Base-by-base conservation (phyloP, 2,113 vertebrate genomes). In the Grammomys surdaster region DNA sequence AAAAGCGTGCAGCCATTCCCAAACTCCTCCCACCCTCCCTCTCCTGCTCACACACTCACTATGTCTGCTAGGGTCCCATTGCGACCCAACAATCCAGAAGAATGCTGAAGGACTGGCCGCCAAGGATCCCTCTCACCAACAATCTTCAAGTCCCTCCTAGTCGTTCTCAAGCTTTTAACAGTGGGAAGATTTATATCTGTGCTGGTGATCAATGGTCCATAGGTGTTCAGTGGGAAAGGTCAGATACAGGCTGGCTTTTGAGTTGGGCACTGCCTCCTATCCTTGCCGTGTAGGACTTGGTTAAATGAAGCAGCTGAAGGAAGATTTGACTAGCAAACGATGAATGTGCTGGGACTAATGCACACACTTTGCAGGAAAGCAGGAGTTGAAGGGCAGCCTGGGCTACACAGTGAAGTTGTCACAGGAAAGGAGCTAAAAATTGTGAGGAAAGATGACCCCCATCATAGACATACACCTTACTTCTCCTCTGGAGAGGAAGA, bases 181-280 rank as follows among this genome's bases (percentile, higher is more conserved):
- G 24, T 0, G 36, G 43, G 60, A 60, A 58, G 76, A 97, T 95
- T 90, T 82, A 88, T 85, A 93, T 80, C 65, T 82, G 93, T 84
- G 81, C 90, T 89, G 85, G 96, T 90, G 93, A 95, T 63, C 65
- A 88, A 96, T 93, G 95, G 81, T n/a, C 86, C 73, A 63, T 7
- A 0, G 73, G n/a, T 19, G 63, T 46, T 70, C 58, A 5, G 22
- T 19, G 31, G 88, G 69, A 96, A 95, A 92, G 75, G n/a, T 48
- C 28, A 65, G 31, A 78, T 28, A 51, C 9, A 65, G 80, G 22
- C 10, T 0, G 65, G 28, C 65, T 60, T 67, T 58, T 48, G 16
- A 70, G 60, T 24, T 8, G 1, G 54, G 85, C 67, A 65, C 92
- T 81, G 75, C 58, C 31, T 85, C 77, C 6, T 73, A 28, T 17